Evolutionary conservation across 2,113 vertebrate genomes (phyloP).

Genomic region (Gobio gobio): DNA sequence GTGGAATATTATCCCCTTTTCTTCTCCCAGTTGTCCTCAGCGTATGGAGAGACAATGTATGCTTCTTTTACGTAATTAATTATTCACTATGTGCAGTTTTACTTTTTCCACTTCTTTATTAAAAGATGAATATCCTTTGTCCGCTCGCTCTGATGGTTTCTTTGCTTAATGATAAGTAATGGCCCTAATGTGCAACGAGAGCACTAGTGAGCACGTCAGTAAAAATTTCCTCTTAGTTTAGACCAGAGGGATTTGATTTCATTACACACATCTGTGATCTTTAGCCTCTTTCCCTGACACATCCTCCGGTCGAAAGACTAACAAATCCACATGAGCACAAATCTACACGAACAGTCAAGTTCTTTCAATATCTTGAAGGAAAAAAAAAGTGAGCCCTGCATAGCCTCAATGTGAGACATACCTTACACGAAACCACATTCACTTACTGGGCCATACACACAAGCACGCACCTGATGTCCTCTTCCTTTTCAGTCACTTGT

Average conservation of each 20-base stretch:
- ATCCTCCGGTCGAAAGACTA: constrained; percentile 24
- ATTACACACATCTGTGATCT: constrained; percentile 51
- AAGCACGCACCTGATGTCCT: constrained; percentile 31
- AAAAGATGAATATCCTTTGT: constrained; percentile 14
- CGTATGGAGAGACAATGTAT: neutral
- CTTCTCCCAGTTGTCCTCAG: neutral
- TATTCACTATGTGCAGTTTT: neutral
- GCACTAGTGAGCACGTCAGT: neutral
- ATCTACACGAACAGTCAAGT: constrained; percentile 19
- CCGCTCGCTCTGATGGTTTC: neutral
- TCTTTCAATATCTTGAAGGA: constrained; percentile 29
- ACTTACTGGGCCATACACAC: constrained; percentile 6
- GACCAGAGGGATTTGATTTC: constrained; percentile 39
- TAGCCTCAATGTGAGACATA: constrained; percentile 34
- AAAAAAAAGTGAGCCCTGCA: constrained; percentile 19
- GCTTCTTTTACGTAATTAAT: neutral
- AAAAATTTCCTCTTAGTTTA: constrained; percentile 29
- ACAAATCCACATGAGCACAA: constrained; percentile 31
- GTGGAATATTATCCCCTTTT: constrained; percentile 44
- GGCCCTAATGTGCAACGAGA: constrained; percentile 28
- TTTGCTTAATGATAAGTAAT: constrained; percentile 32
- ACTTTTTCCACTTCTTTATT: constrained; percentile 1
- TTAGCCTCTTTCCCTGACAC: constrained; percentile 32
- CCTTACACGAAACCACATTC: constrained; percentile 30
- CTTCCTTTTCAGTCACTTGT: constrained; percentile 32